Percentiles rank a stretch among this genome's conserved stretches.
These are phyloP conservation scores for Chromoteleia sp. DNA, from an alignment of 2,888 invertebrate species.

Conservation along the genomic window DNA sequence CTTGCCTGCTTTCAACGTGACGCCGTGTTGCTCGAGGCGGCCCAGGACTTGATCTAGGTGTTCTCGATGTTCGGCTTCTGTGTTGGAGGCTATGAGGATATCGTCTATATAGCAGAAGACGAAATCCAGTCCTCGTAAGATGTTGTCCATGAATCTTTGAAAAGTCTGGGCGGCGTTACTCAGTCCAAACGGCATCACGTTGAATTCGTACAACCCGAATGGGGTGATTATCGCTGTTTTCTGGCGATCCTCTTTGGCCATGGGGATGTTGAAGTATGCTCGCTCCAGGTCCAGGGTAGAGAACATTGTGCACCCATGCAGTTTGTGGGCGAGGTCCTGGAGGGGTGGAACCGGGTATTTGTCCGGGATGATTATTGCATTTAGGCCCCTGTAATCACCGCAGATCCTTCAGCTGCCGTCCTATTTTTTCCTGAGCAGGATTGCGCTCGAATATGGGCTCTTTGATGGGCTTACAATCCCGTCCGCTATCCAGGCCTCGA, in stretches of 20 bases:
- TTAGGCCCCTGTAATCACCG: too few species aligned
- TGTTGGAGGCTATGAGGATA: neutral
- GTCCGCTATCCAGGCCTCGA: too few species aligned
- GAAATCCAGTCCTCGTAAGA: constrained; percentile 6
- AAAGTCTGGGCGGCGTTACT: too few species aligned
- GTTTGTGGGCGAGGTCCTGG: constrained; percentile 5
- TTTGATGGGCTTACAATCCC: too few species aligned
- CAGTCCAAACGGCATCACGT: too few species aligned
- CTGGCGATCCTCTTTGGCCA: neutral
- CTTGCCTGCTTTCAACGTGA: neutral
- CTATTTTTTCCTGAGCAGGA: too few species aligned
- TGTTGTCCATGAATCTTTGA: too few species aligned
- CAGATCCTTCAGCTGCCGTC: too few species aligned
- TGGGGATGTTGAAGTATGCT: constrained; percentile 9
- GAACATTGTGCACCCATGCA: constrained; percentile 1
- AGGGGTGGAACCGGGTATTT: neutral
- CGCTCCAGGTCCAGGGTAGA: constrained; percentile 9
- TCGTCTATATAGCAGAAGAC: neutral
- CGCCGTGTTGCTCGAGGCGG: neutral
- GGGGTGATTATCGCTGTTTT: too few species aligned
- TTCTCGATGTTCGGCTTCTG: neutral
- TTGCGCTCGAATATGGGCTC: too few species aligned
- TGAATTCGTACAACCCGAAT: too few species aligned
- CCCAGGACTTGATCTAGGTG: neutral
- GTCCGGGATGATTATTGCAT: constrained; percentile 2